Base-by-base conservation (phyloP, 92 coral and sea anemone genomes). In the Zoanthus solanderi region DNA sequence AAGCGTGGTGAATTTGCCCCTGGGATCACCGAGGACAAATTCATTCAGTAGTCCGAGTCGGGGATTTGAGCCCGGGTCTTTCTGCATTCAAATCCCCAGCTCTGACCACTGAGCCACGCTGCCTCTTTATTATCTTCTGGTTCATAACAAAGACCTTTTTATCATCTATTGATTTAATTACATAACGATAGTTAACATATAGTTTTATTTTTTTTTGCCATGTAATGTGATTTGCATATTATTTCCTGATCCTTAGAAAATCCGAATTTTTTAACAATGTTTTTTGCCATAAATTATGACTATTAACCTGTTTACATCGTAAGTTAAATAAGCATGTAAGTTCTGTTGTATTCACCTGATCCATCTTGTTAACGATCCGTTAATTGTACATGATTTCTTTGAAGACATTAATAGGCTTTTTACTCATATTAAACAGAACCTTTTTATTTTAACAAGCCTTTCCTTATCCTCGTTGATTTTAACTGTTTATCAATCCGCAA, bases 171-270 rank as follows among this genome's bases (percentile, higher is more conserved):
- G 87, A 23, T 84, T 84, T 71, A 48, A 84, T 84, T 7, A 23
- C n/a, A 48, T 84, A 84, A 50, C 29, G 78, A 45, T 69, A 84
- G 67, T 84, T 84, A 13, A 84, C 88, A 71, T 72, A 84, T 46
- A 84, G 31, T 84, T 15, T 72, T 37, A 56, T 23, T 54, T 9
- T 50, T 84, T 31, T n/a, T 28, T 54, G 56, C 11, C 54, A 72
- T 72, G 31, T 84, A 73, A 72, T 84, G 88, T 2, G 37, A 48
- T 74, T 84, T 84, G 52, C 88, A 84, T 3, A 73, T 37, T 72
- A 73, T 17, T 2, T 73, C 81, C 48, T 10, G 3, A 34, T 80
- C 81, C 2, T 4, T 12, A 28, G 10, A 73, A 73, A 32, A 73
- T 15, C 53, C 53, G 1, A 9, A 8, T 44, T 17, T 44, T 17